A percentile compares a stretch with the other conserved stretches of the same genome.
phyloP scores from a whole-genome alignment of 1,140 invertebrate species.

The Bombus sylvicola region DNA sequence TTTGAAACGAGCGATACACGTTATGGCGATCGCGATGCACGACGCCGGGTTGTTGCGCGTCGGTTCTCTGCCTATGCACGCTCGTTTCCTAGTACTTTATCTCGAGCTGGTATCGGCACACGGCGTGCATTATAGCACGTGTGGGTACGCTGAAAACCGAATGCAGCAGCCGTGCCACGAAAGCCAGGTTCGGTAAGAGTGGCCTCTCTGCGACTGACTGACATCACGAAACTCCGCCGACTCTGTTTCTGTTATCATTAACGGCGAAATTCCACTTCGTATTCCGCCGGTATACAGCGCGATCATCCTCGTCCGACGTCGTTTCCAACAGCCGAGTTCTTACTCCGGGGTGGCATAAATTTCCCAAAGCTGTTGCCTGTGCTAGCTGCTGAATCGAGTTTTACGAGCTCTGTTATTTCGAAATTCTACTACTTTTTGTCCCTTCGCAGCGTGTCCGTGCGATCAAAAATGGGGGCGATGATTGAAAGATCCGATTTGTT shows the following conservation, averaged over 20 bases:
- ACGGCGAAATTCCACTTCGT: not conserved
- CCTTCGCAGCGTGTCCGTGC: not conserved
- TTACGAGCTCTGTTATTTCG: not conserved
- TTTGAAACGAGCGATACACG: constrained; percentile 47
- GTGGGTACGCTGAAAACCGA: constrained; percentile 39
- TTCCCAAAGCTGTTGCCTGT: not conserved
- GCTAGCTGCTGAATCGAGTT: not conserved
- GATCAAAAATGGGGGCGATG: too few species aligned
- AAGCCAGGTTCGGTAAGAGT: not conserved
- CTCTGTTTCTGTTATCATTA: constrained; percentile 4
- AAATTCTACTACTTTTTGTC: not conserved
- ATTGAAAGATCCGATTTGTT: not conserved
- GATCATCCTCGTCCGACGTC: not conserved
- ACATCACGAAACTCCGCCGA: constrained; percentile 6
- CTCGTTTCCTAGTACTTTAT: constrained; percentile 77
- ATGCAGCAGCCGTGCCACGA: not conserved
- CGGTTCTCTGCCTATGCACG: constrained; percentile 35
- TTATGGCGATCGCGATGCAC: constrained; percentile 52
- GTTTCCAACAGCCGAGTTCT: not conserved
- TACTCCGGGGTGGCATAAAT: not conserved
- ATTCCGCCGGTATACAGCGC: not conserved
- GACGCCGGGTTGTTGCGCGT: constrained; percentile 29
- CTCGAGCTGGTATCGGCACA: constrained; percentile 68
- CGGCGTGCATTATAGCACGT: constrained; percentile 47
- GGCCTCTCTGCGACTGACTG: not conserved